Percentiles rank a stretch among this genome's conserved stretches.
Evolutionary conservation across 1,140 invertebrate species (phyloP).

Genomic region (Hirudo medicinalis): DNA sequence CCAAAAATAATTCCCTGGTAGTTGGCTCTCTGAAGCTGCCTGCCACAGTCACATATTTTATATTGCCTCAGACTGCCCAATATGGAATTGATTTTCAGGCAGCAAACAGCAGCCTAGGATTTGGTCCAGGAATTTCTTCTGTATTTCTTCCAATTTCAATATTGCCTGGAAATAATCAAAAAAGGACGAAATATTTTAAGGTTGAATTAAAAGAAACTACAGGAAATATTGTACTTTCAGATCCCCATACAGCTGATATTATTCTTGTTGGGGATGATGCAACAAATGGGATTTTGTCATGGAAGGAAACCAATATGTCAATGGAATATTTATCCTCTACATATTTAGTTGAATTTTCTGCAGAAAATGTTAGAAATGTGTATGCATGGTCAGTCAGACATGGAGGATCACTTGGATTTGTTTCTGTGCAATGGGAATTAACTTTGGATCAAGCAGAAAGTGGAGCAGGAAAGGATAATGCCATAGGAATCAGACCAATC

Average conservation of each 20-base stretch:
- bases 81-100: conserved; percentile 11
- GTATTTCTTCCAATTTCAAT: conserved; percentile 6
- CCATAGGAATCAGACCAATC: not conserved
- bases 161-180: not conserved
- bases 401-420: conserved; percentile 8
- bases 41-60: conserved; percentile 6
- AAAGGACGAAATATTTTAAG: not conserved
- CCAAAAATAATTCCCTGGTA: not conserved
- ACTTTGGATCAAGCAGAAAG: not conserved
- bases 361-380: not conserved
- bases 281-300: conserved; percentile 3
- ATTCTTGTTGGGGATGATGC: conserved; percentile 1
- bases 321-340: too few species aligned
- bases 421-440: conserved; percentile 11
- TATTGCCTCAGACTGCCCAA: not conserved
- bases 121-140: conserved; percentile 12
- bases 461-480: not conserved
- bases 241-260: not conserved
- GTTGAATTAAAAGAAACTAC: not conserved
- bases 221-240: not conserved
- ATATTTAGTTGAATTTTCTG: not conserved
- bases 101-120: conserved; percentile 7
- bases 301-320: not conserved
- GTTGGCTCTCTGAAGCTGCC: not conserved
- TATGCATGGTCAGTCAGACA: not conserved